phyloP scores from a whole-genome alignment of 2,113 vertebrate genomes.

The Centropus bengalensis region DNA sequence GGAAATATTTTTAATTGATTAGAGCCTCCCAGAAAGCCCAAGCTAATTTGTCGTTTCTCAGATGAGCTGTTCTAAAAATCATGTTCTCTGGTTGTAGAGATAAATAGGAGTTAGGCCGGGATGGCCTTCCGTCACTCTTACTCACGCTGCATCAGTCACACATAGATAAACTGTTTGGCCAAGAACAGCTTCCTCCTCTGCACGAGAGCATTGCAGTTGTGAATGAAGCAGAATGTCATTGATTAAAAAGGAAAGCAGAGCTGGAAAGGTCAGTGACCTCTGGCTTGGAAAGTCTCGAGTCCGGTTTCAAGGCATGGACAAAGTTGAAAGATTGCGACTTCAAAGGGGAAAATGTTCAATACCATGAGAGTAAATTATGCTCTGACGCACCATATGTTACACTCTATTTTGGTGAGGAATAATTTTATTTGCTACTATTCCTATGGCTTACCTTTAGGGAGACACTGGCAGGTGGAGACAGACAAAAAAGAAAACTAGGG shows the following conservation, averaged over 20 bases:
- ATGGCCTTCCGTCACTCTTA: neutral
- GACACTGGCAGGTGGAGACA: neutral
- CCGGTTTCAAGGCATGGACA: conserved; percentile 1
- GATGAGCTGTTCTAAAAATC: conserved; percentile 14
- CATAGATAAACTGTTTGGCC: neutral
- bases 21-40: conserved; percentile 10
- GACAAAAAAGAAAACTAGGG: neutral
- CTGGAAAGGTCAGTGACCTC: conserved; percentile 26
- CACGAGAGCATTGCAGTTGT: neutral
- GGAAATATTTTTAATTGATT: conserved; percentile 32
- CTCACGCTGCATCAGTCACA: neutral
- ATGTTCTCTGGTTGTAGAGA: neutral
- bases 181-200: neutral
- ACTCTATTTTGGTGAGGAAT: neutral
- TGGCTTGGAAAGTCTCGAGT: neutral
- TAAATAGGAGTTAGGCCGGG: neutral
- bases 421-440: neutral
- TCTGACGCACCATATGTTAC: neutral
- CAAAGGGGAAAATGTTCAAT: neutral
- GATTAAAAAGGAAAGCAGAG: conserved; percentile 17
- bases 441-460: neutral
- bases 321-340: neutral
- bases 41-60: conserved; percentile 17
- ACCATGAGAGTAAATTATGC: neutral
- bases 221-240: neutral